Evolutionary conservation across 2,888 invertebrate genomes (phyloP).

Genomic region (Scrobipalpa costella): DNA sequence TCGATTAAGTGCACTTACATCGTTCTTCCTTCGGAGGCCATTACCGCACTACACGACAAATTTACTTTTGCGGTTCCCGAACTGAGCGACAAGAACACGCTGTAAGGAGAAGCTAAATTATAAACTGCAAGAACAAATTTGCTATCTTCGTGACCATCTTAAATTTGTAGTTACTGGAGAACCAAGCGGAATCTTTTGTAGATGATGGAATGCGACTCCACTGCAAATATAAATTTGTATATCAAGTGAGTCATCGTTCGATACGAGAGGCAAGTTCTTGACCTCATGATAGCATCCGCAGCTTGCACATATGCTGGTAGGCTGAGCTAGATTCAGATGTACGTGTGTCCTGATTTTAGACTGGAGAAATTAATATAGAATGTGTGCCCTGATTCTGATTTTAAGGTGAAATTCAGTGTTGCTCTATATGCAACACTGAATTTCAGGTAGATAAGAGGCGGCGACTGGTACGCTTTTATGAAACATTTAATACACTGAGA

Average conservation of each 20-base stretch:
- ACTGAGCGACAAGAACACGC: not conserved
- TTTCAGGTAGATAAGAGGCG: no score
- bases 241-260: constrained; percentile 25
- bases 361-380: not conserved
- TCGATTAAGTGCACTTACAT: not conserved
- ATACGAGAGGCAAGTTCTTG: constrained; percentile 6
- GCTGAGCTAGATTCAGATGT: constrained; percentile 6
- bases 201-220: not conserved
- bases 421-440: no score
- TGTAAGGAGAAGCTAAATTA: not conserved
- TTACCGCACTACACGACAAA: constrained; percentile 9
- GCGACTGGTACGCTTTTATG: no score
- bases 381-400: no score
- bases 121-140: not conserved
- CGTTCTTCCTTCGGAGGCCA: not conserved
- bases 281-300: constrained; percentile 11
- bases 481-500: no score
- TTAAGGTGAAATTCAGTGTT: no score
- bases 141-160: not conserved
- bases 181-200: not conserved
- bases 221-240: constrained; percentile 13
- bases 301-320: constrained; percentile 1
- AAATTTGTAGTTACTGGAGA: not conserved
- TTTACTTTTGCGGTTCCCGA: not conserved
- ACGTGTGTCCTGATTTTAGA: not conserved